A percentile compares a stretch with the other conserved stretches of the same genome.
Evolutionary conservation across 2,888 invertebrate genomes (phyloP).

Genomic region (Drosophila koepferae): DNA sequence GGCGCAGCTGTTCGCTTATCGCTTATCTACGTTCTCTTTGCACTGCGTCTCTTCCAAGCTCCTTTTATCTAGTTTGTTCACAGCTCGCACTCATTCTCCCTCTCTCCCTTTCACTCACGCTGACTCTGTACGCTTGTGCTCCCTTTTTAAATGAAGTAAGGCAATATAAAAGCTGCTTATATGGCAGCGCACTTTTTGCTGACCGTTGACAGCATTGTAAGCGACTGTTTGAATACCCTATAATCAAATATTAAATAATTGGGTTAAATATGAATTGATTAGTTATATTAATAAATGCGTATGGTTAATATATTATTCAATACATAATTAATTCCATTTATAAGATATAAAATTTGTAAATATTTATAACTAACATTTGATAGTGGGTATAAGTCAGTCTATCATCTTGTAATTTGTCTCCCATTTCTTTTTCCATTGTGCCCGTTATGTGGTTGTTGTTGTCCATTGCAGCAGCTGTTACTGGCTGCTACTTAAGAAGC

Average conservation of each 20-base stretch:
- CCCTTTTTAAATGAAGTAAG: conserved; percentile 60
- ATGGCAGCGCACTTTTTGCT: conserved; percentile 34
- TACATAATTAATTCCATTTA: not conserved
- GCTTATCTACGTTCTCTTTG: conserved; percentile 28
- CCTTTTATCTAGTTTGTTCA: not conserved
- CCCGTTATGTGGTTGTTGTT: conserved; percentile 26
- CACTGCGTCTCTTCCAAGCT: not conserved
- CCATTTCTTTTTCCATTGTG: conserved; percentile 10
- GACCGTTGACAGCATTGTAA: conserved; percentile 14
- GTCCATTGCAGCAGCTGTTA: conserved; percentile 62
- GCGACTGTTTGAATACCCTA: conserved; percentile 18
- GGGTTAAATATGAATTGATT: not conserved
- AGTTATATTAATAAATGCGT: not conserved
- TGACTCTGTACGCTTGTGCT: conserved; percentile 4
- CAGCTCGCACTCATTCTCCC: too few species aligned
- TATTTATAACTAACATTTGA: not conserved
- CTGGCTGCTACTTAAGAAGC: conserved; percentile 60
- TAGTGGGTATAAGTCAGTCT: not conserved
- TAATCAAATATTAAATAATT: not conserved
- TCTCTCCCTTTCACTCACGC: not conserved
- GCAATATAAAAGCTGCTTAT: conserved; percentile 72
- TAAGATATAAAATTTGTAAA: not conserved
- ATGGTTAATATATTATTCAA: not conserved
- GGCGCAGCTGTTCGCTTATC: conserved; percentile 63
- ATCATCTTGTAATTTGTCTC: not conserved